Evolutionary conservation across 2,797 vertebrate species (phyloP).

Genomic region (Calcarius lapponicus): DNA sequence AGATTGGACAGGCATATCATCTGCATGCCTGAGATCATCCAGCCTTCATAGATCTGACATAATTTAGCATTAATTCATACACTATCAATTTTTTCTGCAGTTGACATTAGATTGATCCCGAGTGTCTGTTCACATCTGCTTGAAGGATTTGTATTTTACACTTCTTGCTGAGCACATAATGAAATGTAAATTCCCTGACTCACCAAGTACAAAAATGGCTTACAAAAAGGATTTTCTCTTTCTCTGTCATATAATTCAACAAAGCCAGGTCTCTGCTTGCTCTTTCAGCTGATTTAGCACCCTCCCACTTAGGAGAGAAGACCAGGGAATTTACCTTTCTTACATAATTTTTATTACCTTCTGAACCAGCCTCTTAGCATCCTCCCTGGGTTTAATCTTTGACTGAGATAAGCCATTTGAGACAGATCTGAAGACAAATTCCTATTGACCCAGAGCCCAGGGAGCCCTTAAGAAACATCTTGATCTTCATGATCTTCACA

Average conservation of each 20-base stretch:
- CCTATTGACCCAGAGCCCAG: background rate
- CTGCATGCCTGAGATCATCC: background rate
- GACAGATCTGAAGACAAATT: background rate
- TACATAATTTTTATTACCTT: background rate
- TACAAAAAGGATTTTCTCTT: background rate
- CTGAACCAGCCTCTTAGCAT: background rate
- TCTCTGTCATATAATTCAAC: background rate
- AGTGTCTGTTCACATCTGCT: background rate
- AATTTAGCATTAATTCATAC: background rate
- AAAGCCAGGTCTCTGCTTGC: background rate
- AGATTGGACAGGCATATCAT: background rate
- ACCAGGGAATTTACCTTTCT: background rate
- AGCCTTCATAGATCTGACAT: background rate
- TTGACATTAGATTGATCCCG: background rate
- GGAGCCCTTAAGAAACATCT: background rate
- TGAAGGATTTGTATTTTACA: background rate
- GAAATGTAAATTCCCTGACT: background rate
- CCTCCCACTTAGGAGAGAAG: background rate
- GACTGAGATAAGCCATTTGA: background rate
- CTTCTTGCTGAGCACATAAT: background rate
- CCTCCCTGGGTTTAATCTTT: background rate
- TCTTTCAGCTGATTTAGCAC: slow-evolving; percentile 18
- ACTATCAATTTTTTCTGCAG: background rate
- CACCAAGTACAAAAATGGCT: background rate
- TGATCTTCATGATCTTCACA: background rate